Conservation (phyloP, 2,797 vertebrate species). For the Rousettus madagascariensis region DNA sequence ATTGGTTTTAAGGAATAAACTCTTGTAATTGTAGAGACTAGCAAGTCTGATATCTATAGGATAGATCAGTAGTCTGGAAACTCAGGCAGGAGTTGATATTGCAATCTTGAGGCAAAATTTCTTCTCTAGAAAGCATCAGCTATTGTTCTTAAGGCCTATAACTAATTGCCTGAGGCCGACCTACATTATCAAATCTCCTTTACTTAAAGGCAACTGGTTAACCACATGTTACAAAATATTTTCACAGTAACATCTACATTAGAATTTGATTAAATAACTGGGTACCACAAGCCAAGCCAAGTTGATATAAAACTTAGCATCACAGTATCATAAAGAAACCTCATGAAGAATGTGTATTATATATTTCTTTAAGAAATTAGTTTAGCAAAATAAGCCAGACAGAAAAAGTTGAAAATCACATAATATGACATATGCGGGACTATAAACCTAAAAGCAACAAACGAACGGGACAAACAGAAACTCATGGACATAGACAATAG, state of each 20-base stretch:
- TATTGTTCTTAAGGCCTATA: not conserved
- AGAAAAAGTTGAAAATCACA: too few relatives aligned
- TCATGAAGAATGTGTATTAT: not conserved
- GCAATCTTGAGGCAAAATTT: not conserved
- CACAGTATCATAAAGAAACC: not conserved
- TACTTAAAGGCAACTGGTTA: not conserved
- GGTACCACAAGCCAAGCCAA: not conserved
- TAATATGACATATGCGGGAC: too few relatives aligned
- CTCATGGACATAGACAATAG: too few relatives aligned
- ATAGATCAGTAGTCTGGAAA: not conserved
- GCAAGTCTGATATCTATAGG: not conserved
- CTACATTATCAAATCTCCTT: not conserved
- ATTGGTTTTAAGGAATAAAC: not conserved
- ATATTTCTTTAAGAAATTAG: not conserved
- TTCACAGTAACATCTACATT: not conserved
- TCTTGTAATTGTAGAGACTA: not conserved
- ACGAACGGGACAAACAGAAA: too few relatives aligned
- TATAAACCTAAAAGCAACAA: too few relatives aligned
- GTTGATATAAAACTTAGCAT: not conserved
- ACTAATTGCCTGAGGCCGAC: not conserved
- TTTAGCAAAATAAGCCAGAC: not conserved
- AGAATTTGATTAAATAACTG: not conserved
- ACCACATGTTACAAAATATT: not conserved
- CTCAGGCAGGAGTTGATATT: not conserved
- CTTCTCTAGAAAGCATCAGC: not conserved